Base-by-base conservation (phyloP, 1,140 invertebrate genomes). In the Telenomus remus region DNA sequence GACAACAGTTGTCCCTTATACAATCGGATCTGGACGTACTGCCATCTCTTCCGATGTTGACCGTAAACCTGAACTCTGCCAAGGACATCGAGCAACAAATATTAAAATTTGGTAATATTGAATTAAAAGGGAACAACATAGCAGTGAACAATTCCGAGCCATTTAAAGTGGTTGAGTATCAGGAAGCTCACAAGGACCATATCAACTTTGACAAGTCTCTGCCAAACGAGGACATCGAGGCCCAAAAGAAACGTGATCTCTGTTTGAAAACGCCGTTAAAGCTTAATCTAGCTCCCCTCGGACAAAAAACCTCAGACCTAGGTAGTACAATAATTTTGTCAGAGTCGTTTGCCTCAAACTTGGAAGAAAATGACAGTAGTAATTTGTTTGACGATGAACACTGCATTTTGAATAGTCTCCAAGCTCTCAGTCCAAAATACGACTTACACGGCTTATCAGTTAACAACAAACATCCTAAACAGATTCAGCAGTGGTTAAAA, bases 401-500 rank as follows among this genome's bases (percentile, higher is more conserved):
- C 14, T 48, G 13, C 9, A 66, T 44, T 4, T 0, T 69, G 1
- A 48, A 68, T 74, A 50, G 34, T 66, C 43, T 34, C 43, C 27
- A 65, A 63, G 77, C 56, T 50, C n/a, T 75, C 75, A 68, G 81
- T 71, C 46, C 74, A 35, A 77, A 55, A 16, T 35, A 37, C 0
- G 51, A 43, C 37, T 35, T 27, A 0, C 55, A 70, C 15, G 55
- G 63, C 50, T 53, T 73, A n/a, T 59, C 74, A 0, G 11, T 14
- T 27, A 66, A 84, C 74, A 69, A 66, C 14, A 78, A 85, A 43
- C 86, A 87, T 74, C 89, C 90, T 9, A 87, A 89, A 10, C 90
- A 90, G 68, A 89, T 91, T 9, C 89, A 90, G 16, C 89, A 91
- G 39, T 91, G 89, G 90, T 76, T 91, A 27, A 85, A 86, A 7